Conservation (phyloP, 2,113 vertebrate species). For the Chamaetylas fuelleborni region DNA sequence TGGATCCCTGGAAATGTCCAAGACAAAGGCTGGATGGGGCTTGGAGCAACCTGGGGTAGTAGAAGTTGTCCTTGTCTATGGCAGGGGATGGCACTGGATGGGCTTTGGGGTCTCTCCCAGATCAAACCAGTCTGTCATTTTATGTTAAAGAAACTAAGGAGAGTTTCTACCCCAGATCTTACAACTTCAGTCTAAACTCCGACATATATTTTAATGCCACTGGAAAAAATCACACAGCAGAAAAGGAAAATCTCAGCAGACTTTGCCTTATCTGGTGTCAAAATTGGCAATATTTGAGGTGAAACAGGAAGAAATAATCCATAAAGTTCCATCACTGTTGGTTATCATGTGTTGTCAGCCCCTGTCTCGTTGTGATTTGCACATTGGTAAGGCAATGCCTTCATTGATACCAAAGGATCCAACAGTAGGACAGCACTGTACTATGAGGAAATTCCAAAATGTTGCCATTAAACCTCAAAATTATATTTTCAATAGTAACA, state of each 20-base stretch:
- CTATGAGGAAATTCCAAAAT: not conserved
- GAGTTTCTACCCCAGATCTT: not conserved
- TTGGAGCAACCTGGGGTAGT: rapidly evolving
- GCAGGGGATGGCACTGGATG: too few species aligned
- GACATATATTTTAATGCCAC: not conserved
- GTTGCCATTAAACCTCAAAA: not conserved
- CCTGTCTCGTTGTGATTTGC: not conserved
- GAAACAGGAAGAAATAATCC: not conserved
- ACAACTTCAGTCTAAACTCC: not conserved
- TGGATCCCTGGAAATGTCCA: not conserved
- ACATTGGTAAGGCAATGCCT: not conserved
- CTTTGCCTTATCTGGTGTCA: not conserved
- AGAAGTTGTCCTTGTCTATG: not conserved
- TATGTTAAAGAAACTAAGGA: not conserved
- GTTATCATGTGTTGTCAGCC: not conserved
- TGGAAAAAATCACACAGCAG: not conserved
- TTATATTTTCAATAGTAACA: constrained; percentile 16
- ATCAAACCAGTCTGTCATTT: not conserved
- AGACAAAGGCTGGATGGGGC: rapidly evolving
- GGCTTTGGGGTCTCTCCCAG: not conserved
- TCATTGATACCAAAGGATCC: not conserved
- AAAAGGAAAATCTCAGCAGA: not conserved
- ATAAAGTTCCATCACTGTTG: not conserved
- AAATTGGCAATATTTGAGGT: not conserved
- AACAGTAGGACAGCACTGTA: not conserved